Evolutionary conservation across 2,797 vertebrate species (phyloP).

Genomic region (Pangasius macronema): DNA sequence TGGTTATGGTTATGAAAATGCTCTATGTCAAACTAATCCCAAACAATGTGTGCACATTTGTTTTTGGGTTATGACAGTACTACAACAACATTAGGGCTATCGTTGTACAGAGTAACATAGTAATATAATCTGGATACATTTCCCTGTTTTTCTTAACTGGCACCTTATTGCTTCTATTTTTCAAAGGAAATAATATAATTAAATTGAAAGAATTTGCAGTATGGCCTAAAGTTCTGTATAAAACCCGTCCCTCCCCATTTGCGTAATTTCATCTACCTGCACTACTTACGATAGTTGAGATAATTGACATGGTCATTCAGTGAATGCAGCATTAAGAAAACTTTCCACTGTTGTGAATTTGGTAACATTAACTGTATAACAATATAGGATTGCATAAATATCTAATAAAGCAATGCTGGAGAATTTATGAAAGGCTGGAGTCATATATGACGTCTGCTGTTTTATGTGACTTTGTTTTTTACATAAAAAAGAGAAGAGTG

Average conservation of each 20-base stretch:
- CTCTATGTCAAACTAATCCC: neutral
- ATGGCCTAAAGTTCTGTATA: neutral
- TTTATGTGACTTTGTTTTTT: neutral
- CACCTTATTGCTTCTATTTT: neutral
- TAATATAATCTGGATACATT: neutral
- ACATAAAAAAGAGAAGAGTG: neutral
- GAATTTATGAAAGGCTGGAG: neutral
- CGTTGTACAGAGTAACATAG: neutral
- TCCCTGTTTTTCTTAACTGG: neutral
- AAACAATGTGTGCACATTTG: neutral
- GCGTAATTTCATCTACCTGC: neutral
- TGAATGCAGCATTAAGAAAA: neutral
- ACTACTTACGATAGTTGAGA: neutral
- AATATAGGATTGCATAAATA: neutral
- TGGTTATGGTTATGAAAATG: constrained; percentile 13
- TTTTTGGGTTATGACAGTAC: neutral
- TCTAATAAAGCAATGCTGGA: neutral
- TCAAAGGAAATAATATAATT: neutral
- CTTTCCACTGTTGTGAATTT: neutral
- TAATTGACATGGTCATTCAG: neutral
- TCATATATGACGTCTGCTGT: neutral
- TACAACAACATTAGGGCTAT: neutral
- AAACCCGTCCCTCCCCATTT: neutral
- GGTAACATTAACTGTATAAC: neutral
- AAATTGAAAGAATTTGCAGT: neutral